Evolutionary conservation across 2,888 invertebrate species (phyloP).

Genomic region (Nemurella pictetii): DNA sequence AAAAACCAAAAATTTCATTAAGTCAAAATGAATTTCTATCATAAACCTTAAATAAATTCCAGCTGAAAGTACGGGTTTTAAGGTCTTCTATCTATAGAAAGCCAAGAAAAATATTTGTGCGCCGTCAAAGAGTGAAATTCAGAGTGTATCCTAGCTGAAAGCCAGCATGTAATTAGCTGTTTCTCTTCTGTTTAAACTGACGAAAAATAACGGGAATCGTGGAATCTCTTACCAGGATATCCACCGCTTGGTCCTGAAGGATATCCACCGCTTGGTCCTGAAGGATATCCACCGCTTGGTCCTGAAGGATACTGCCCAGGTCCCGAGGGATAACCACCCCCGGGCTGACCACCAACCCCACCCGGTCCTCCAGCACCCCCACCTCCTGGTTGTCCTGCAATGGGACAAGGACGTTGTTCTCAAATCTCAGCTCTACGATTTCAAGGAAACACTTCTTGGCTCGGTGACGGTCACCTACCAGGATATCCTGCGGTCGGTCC

Average conservation of each 20-base stretch:
- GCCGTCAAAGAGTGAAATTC: too few species aligned
- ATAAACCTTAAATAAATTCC: too few species aligned
- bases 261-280: conserved; percentile 42
- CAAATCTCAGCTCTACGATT: too few species aligned
- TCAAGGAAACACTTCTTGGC: too few species aligned
- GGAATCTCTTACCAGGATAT: conserved; percentile 38
- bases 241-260: conserved; percentile 30
- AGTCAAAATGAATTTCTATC: too few species aligned
- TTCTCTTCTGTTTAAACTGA: too few species aligned
- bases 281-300: conserved; percentile 42
- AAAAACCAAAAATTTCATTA: too few species aligned
- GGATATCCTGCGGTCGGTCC: conserved; percentile 34
- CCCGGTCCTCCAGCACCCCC: conserved; percentile 36
- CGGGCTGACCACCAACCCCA: conserved; percentile 37
- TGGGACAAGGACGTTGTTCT: conserved; percentile 32
- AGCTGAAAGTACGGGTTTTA: too few species aligned
- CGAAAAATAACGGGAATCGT: conserved; percentile 33
- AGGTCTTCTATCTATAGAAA: too few species aligned
- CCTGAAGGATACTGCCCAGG: conserved; percentile 42
- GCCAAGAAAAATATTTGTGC: too few species aligned
- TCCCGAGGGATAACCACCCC: conserved; percentile 13
- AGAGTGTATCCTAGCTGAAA: too few species aligned
- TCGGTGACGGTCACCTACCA: conserved; percentile 36
- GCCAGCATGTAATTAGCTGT: too few species aligned
- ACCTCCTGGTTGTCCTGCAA: conserved; percentile 38